Evolutionary conservation across 2,113 vertebrate genomes (phyloP).

Genomic region (Spheniscus mendiculus): DNA sequence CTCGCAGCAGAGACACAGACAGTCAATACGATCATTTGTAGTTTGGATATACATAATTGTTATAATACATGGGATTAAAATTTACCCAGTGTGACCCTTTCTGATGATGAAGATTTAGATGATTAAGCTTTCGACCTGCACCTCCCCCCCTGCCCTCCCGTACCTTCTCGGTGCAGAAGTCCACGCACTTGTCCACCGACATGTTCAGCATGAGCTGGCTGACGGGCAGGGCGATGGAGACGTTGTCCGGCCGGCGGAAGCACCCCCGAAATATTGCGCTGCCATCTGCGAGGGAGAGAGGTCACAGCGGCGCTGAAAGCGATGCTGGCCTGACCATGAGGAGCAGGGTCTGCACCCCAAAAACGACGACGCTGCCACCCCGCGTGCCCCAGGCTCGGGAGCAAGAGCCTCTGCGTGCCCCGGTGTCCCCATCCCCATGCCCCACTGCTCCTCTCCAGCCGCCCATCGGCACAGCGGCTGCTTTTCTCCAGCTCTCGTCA

Average conservation of each 20-base stretch:
- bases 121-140: neutral
- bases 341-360: neutral
- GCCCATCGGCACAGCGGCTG: rapidly evolving
- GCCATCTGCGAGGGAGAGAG: constrained; percentile 80
- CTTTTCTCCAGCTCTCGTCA: neutral
- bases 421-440: rapidly evolving
- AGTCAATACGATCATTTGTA: neutral
- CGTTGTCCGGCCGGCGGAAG: constrained; percentile 87
- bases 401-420: rapidly evolving
- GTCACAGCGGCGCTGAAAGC: rapidly evolving
- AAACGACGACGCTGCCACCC: rapidly evolving
- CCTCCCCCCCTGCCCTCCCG: rapidly evolving
- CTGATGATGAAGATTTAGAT: neutral
- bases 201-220: constrained; percentile 81
- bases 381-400: rapidly evolving
- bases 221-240: constrained; percentile 86
- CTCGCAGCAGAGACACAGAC: rapidly evolving
- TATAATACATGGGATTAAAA: neutral
- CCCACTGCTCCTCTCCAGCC: neutral
- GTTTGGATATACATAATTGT: rapidly evolving
- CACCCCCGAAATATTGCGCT: constrained; percentile 95
- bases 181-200: constrained; percentile 94
- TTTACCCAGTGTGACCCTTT: rapidly evolving
- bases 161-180: constrained; percentile 94
- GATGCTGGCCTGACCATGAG: rapidly evolving